phyloP scores from a whole-genome alignment of 2,797 vertebrate species.

The Bradypodion ventrale region DNA sequence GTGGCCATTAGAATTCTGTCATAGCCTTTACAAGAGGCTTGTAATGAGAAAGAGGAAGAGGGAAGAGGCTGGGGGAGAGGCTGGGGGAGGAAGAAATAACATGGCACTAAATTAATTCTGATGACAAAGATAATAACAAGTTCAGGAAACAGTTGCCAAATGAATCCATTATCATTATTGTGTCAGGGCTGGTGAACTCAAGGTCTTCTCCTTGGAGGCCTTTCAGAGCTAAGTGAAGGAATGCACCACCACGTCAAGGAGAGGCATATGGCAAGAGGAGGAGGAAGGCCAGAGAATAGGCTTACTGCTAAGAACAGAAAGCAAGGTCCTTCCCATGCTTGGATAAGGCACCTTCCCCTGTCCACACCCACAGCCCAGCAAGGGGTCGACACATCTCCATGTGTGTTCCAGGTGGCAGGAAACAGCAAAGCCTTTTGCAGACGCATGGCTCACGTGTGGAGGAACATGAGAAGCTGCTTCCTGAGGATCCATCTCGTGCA shows the following conservation, averaged over 20 bases:
- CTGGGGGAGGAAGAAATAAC: neutral
- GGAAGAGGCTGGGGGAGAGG: neutral
- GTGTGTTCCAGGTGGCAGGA: too few species aligned
- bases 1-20: conserved; percentile 29
- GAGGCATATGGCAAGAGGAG: accelerated
- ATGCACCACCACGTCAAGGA: accelerated
- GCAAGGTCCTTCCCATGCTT: too few species aligned
- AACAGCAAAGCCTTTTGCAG: too few species aligned
- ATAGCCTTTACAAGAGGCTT: conserved; percentile 29
- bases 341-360: too few species aligned
- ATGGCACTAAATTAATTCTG: conserved; percentile 60
- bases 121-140: conserved; percentile 64
- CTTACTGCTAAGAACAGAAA: too few species aligned
- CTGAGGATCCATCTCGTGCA: too few species aligned
- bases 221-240: accelerated
- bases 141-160: conserved; percentile 61
- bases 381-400: neutral
- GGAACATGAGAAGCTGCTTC: too few species aligned
- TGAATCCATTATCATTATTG: conserved; percentile 56
- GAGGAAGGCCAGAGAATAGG: neutral
- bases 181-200: conserved; percentile 31
- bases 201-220: neutral
- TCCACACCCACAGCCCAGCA: neutral
- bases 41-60: conserved; percentile 29
- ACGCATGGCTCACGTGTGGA: too few species aligned